Evolutionary conservation across 2,888 invertebrate species (phyloP), one percentile per base, ranked within the genome.

Genomic region (Anthoptus insignis): DNA sequence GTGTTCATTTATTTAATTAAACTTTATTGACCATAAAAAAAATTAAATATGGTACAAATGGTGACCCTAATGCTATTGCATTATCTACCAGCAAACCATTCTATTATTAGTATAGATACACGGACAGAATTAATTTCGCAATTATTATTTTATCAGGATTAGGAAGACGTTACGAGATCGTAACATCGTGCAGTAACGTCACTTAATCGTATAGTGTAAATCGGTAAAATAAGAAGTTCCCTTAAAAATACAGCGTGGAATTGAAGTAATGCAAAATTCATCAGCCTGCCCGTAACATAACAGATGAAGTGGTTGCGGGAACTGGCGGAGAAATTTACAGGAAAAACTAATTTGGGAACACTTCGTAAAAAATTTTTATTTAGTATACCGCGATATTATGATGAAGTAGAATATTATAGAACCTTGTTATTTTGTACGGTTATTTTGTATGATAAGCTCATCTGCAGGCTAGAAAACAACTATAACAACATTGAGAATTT

Each of bases 101-200:
- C n/a, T n/a, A n/a, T n/a, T n/a, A n/a, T n/a, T n/a, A n/a, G n/a
- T n/a, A n/a, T n/a, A n/a, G n/a, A n/a, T n/a, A n/a, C n/a, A n/a
- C n/a, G n/a, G n/a, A n/a, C n/a, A n/a, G n/a, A n/a, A n/a, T n/a
- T n/a, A n/a, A n/a, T n/a, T n/a, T n/a, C n/a, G n/a, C n/a, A n/a
- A n/a, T n/a, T n/a, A n/a, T n/a, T 27, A 8, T 27, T 27, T 27
- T 27, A 27, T 27, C 27, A 27, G 27, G 27, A 27, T 27, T 6
- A 27, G 27, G n/a, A 34, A 34, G 13, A 34, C n/a, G n/a, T n/a
- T n/a, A 81, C 76, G 69, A 73, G 1, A 34, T 34, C 34, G 11
- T 34, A n/a, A 9, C n/a, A 13, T 34, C 1, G 11, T 9, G 34
- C 11, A 34, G 13, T n/a, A 11, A 34, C 34, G 34, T 29, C 29